Base-by-base conservation (phyloP, 2,888 invertebrate species). In the Sialis lutaria region DNA sequence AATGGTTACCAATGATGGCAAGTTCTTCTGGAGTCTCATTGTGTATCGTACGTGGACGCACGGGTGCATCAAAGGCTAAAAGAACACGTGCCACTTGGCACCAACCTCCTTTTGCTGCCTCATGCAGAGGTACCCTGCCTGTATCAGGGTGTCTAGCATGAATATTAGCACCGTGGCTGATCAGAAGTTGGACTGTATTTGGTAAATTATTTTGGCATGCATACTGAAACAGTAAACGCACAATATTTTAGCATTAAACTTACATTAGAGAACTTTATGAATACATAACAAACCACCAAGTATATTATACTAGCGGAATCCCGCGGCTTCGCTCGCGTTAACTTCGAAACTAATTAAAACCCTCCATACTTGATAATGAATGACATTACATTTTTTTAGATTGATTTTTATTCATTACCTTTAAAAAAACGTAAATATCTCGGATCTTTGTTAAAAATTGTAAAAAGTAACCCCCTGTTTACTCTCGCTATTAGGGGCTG, bases 71-170 rank as follows among this genome's bases (percentile, higher is more conserved):
- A 44, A 79, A 64, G 50, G 73, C 71, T 48, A 84, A 61, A 7
- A 86, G 55, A 57, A 76, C 77, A 61, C 75, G 70, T 31, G 88
- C 74, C 53, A 87, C 88, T 42, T 87, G 83, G 44, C 79, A 68
- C 59, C 86, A 82, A 7, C 92, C 92, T 54, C 75, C 67, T 57
- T 77, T 79, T 9, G 92, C 89, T 35, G 92, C 92, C 61, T 90
- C 89, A 58, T 95, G 95, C 48, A 95, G 65, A 6, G 93, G 83
- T 31, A 92, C 91, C 69, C 83, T 84, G 1, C 87, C 89, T 47
- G 81, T 83, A 51, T 82, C 80, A 46, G 86, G 82, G 58, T 88
- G 86, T 49, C 90, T 69, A 49, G 83, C 80, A 67, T 92, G 91
- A 44, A 90, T 79, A 68, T 90, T 88, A 1, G 90, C 89, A 6